Evolutionary conservation across 2,113 vertebrate genomes (phyloP).

Genomic region (Laterallus jamaicensis): DNA sequence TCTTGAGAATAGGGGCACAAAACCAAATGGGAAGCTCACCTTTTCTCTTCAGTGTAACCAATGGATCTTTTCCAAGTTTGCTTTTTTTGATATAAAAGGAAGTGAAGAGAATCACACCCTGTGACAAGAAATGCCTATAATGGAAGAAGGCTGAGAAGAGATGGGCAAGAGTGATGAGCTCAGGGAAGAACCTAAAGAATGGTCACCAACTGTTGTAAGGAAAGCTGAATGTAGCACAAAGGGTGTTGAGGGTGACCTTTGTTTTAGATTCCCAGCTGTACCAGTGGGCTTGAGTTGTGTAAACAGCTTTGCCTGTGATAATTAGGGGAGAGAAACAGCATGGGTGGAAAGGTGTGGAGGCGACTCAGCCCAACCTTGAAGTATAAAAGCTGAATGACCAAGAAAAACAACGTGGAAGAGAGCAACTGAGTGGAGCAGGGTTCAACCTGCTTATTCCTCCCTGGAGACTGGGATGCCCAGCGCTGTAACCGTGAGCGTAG

Average conservation of each 20-base stretch:
- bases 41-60: neutral
- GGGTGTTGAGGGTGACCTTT: neutral
- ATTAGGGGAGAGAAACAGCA: neutral
- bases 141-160: neutral
- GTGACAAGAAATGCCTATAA: neutral
- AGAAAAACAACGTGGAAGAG: neutral
- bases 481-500: accelerated
- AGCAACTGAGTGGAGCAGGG: neutral
- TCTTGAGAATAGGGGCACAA: neutral
- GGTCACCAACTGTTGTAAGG: neutral
- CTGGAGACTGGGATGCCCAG: neutral
- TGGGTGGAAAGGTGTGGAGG: neutral
- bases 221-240: neutral
- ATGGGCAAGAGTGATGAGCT: neutral
- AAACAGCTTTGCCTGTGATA: neutral
- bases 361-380: neutral
- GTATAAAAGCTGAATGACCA: neutral
- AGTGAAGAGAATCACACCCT: neutral
- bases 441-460: neutral
- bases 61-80: neutral
- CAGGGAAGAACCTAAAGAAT: neutral
- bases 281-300: neutral
- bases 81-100: neutral
- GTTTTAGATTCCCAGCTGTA: neutral
- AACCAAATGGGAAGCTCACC: neutral